Evolutionary conservation across 1,140 invertebrate species (phyloP).

Genomic region (Magallana gigas): DNA sequence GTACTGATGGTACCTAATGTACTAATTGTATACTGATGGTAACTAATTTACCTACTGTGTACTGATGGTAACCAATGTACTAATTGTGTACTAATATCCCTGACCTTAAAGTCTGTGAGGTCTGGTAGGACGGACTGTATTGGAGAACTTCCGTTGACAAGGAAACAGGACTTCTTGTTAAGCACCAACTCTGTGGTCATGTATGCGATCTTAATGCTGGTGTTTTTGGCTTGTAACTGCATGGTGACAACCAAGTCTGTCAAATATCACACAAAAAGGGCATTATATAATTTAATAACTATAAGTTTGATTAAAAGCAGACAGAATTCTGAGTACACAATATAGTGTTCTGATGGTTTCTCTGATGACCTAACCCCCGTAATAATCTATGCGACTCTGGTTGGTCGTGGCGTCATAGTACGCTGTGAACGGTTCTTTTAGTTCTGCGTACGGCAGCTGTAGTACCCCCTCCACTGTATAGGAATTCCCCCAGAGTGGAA

Average conservation of each 20-base stretch:
- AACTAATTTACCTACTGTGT: no score
- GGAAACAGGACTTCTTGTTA: constrained; percentile 90
- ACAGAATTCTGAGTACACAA: no score
- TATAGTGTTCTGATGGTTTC: not conserved
- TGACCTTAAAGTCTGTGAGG: constrained; percentile 84
- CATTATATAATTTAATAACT: no score
- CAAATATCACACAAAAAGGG: not conserved
- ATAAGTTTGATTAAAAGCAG: no score
- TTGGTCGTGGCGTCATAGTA: constrained; percentile 89
- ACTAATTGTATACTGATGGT: no score
- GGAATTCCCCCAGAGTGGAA: constrained; percentile 60
- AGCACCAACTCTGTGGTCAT: constrained; percentile 87
- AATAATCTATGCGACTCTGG: constrained; percentile 95
- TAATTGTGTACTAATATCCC: no score
- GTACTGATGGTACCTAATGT: no score
- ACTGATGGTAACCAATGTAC: no score
- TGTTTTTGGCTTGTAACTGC: constrained; percentile 87
- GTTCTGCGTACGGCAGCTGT: constrained; percentile 94
- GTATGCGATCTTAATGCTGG: constrained; percentile 91
- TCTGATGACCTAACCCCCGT: constrained; percentile 85
- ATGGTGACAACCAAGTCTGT: constrained; percentile 89
- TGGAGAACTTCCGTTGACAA: constrained; percentile 87
- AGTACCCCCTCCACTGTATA: constrained; percentile 69
- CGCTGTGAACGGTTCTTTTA: constrained; percentile 90
- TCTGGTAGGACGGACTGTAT: constrained; percentile 88